Base-by-base conservation (phyloP, 2,888 invertebrate species). In the Cephonodes hylas region DNA sequence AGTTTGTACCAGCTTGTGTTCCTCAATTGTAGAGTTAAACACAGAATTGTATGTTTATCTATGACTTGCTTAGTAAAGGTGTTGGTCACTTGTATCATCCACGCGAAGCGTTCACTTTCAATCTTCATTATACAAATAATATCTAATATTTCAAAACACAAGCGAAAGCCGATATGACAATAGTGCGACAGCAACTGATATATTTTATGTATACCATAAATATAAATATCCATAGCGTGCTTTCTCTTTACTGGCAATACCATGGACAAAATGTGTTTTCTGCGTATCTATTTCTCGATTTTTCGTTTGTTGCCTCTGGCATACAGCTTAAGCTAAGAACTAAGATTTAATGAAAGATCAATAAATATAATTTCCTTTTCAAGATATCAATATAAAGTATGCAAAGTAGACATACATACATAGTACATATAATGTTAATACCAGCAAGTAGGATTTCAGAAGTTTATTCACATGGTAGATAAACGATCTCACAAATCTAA, bases 101-200 rank as follows among this genome's bases (percentile, higher is more conserved):
- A 13, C 3, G n/a, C 45, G 27, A 48, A 27, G 27, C 48, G n/a
- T 48, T 27, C 27, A 7, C 8, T 48, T 48, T 48, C 53, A 31
- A 31, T 53, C 10, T 27, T 10, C 5, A 27, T 31, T 46, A 3
- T n/a, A 46, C n/a, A 31, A 53, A 53, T 53, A 15, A 31, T 31
- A 20, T 27, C 10, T 2, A 53, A 48, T 48, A 25, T 48, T 7
- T 53, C 18, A n/a, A 53, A 57, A 58, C 58, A 48, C 25, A 53
- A 53, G 53, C 10, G 53, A 53, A 53, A 31, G 53, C 25, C 48
- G 15, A 48, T 53, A 18, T 53, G 53, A 53, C 31, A 53, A 53
- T 53, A 53, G 27, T 31, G 18, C 18, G 53, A 53, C 18, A 53
- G 10, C 53, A 31, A 48, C 53, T 53, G 31, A 31, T 53, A 53